Conservation (phyloP, 1,140 invertebrate genomes). For the Dendroctonus ponderosae region DNA sequence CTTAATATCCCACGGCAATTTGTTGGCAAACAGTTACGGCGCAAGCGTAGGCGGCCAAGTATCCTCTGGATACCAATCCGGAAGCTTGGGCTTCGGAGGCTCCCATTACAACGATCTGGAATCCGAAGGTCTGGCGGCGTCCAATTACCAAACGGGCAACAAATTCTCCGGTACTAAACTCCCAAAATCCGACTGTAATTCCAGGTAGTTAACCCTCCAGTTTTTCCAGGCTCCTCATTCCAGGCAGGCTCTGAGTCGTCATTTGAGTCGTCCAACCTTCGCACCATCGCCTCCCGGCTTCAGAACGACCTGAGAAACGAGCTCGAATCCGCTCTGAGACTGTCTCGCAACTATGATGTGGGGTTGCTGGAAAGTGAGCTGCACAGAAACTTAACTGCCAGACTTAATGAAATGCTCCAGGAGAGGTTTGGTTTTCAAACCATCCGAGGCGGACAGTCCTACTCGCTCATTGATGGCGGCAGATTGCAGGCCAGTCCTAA, state of each 20-base stretch:
- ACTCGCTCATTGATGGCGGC: constrained; percentile 36
- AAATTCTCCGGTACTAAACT: neutral
- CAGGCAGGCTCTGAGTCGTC: constrained; percentile 3
- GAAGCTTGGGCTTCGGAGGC: neutral
- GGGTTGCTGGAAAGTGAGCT: constrained; percentile 42
- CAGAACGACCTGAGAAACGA: constrained; percentile 44
- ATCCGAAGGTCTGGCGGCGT: constrained; percentile 27
- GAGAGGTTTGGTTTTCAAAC: constrained; percentile 42
- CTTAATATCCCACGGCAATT: constrained; percentile 23
- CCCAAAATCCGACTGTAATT: neutral
- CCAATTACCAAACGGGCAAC: constrained; percentile 20
- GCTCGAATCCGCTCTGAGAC: constrained; percentile 36
- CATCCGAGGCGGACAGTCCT: constrained; percentile 42
- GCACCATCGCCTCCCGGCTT: constrained; percentile 30
- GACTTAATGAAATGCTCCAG: constrained; percentile 40
- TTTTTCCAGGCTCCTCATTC: constrained; percentile 12
- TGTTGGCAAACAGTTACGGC: constrained; percentile 26
- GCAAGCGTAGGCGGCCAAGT: constrained; percentile 1
- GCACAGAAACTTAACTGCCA: constrained; percentile 41
- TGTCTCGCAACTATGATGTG: constrained; percentile 27
- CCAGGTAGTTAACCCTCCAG: constrained; percentile 1
- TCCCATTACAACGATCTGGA: constrained; percentile 6
- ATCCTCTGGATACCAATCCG: constrained; percentile 6
- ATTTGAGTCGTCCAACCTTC: constrained; percentile 34
- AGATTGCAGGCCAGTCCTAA: constrained; percentile 40